phyloP scores from a whole-genome alignment of 2,797 vertebrate species.

The Botia kubotai region DNA sequence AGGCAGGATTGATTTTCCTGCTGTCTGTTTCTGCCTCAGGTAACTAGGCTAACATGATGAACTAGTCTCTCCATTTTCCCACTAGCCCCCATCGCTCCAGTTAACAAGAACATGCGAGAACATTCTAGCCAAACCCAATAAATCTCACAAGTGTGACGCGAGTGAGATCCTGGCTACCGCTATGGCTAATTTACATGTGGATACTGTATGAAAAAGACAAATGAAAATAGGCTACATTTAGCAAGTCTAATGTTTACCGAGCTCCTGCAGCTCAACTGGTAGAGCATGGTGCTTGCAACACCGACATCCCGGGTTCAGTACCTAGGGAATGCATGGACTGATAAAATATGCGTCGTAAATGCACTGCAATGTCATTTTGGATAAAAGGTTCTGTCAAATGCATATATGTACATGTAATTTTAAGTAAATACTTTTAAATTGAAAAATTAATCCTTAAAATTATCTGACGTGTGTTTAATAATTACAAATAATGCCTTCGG shows the following conservation, averaged over 20 bases:
- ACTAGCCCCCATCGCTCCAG: conserved; percentile 68
- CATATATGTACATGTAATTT: not conserved
- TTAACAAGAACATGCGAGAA: conserved; percentile 58
- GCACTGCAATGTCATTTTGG: not conserved
- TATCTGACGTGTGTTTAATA: not conserved
- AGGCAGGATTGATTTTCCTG: conserved; percentile 63
- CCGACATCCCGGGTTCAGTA: not conserved
- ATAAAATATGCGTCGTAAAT: too few relatives aligned
- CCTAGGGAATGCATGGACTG: too few relatives aligned
- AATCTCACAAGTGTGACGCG: conserved; percentile 35
- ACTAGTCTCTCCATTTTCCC: conserved; percentile 70
- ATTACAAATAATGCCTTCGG: not conserved
- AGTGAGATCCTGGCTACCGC: not conserved
- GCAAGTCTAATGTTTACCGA: not conserved
- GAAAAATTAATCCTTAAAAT: not conserved
- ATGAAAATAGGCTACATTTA: not conserved
- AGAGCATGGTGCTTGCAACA: not conserved
- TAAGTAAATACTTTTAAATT: not conserved
- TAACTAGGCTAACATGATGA: conserved; percentile 82
- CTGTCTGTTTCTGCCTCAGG: conserved; percentile 61
- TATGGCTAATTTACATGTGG: conserved; percentile 8
- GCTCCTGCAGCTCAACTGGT: not conserved
- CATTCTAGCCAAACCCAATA: conserved; percentile 37
- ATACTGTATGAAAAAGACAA: not conserved
- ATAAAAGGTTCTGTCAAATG: not conserved